Conservation (phyloP, 2,797 vertebrate genomes). For the Helostoma temminkii region DNA sequence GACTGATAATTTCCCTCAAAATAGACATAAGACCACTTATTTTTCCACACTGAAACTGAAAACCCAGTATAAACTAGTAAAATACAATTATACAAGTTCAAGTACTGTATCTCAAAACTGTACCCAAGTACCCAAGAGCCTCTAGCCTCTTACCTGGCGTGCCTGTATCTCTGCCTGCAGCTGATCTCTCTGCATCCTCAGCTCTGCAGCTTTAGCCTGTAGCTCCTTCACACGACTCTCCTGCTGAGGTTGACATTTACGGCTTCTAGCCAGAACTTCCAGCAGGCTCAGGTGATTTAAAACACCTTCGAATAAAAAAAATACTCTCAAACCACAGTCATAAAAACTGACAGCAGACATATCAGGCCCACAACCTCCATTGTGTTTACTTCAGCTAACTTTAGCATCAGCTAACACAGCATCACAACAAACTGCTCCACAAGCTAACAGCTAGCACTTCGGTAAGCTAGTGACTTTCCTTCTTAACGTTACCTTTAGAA, state of each 20-base stretch:
- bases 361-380: neutral
- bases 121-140: too few relatives aligned
- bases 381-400: neutral
- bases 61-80: too few relatives aligned
- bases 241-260: conserved; percentile 27
- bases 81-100: too few relatives aligned
- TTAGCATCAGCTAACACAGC: conserved; percentile 14
- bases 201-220: conserved; percentile 60
- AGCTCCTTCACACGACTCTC: conserved; percentile 69
- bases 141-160: conserved; percentile 78
- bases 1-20: too few relatives aligned
- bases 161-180: conserved; percentile 78
- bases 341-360: accelerated
- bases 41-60: too few relatives aligned
- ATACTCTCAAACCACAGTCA: neutral
- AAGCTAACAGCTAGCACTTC: neutral
- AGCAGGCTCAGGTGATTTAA: conserved; percentile 83
- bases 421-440: neutral
- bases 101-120: too few relatives aligned
- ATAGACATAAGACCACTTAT: too few relatives aligned
- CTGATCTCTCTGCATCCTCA: conserved; percentile 79
- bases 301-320: conserved; percentile 77
- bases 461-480: neutral
- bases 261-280: conserved; percentile 69
- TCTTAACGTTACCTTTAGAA: conserved; percentile 42